Conservation (phyloP, 2,888 invertebrate genomes). For the Lasius fuliginosus region DNA sequence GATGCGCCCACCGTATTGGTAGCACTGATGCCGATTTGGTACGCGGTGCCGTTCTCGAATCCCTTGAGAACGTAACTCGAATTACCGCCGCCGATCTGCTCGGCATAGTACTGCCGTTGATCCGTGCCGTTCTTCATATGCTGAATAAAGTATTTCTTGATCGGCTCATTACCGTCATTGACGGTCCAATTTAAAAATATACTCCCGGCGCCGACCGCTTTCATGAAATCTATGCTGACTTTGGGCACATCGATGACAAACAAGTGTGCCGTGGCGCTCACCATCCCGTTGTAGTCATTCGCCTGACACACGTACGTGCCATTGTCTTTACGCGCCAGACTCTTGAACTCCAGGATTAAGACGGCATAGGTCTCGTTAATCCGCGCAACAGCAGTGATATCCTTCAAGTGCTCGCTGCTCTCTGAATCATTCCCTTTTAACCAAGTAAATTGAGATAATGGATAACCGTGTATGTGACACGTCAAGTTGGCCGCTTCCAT, state of each 20-base stretch:
- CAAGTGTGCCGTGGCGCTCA: slow-evolving; percentile 87
- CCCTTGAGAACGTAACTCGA: slow-evolving; percentile 91
- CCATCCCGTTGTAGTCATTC: slow-evolving; percentile 84
- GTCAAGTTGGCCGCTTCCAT: slow-evolving; percentile 87
- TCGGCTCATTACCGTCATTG: slow-evolving; percentile 91
- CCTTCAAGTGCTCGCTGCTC: slow-evolving; percentile 83
- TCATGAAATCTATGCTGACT: slow-evolving; percentile 91
- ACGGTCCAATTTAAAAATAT: slow-evolving; percentile 95
- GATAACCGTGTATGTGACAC: slow-evolving; percentile 89
- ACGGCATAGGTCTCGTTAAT: slow-evolving; percentile 89
- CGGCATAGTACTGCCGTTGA: slow-evolving; percentile 88
- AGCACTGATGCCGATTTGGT: slow-evolving; percentile 90
- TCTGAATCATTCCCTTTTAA: slow-evolving; percentile 87
- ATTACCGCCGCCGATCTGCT: slow-evolving; percentile 89
- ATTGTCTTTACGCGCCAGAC: slow-evolving; percentile 90
- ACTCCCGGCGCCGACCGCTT: slow-evolving; percentile 91
- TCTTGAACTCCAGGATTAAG: slow-evolving; percentile 88
- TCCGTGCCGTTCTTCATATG: slow-evolving; percentile 88
- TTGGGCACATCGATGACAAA: slow-evolving; percentile 91
- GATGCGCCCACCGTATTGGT: slow-evolving; percentile 90
- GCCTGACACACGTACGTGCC: slow-evolving; percentile 89
- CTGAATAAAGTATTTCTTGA: slow-evolving; percentile 88
- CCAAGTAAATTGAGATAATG: slow-evolving; percentile 88
- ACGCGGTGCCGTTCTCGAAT: slow-evolving; percentile 90
- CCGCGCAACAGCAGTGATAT: slow-evolving; percentile 82